Evolutionary conservation across 2,888 invertebrate genomes (phyloP).

Genomic region (Elysia crispata): DNA sequence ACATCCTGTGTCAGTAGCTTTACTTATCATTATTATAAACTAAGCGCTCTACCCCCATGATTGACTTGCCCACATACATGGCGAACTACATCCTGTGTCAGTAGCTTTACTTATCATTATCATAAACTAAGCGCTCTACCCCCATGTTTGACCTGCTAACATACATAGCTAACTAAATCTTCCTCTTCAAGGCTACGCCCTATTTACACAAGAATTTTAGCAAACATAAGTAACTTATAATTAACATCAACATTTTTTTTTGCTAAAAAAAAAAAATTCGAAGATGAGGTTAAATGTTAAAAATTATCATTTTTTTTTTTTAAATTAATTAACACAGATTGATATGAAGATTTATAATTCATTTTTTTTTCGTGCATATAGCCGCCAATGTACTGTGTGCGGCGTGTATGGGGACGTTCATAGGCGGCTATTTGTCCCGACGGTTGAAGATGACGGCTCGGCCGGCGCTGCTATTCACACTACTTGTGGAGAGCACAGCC

Average conservation of each 20-base stretch:
- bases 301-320: no score
- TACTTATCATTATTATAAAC: no score
- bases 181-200: no score
- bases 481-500: neutral
- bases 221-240: no score
- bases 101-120: neutral
- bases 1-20: no score
- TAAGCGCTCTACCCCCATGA: conserved; percentile 22
- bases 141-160: conserved; percentile 27
- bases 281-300: no score
- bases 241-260: no score
- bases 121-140: conserved; percentile 42
- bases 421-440: conserved; percentile 47
- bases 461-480: conserved; percentile 25
- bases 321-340: no score
- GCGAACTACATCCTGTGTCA: conserved; percentile 38
- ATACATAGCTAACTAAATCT: conserved; percentile 33
- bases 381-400: neutral
- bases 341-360: no score
- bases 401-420: neutral
- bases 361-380: neutral
- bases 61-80: conserved; percentile 18
- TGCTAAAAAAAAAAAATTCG: no score
- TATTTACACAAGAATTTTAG: no score
- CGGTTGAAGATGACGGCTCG: conserved; percentile 47